Evolutionary conservation across 2,797 vertebrate genomes (phyloP).

Genomic region (Epinephelus coioides): DNA sequence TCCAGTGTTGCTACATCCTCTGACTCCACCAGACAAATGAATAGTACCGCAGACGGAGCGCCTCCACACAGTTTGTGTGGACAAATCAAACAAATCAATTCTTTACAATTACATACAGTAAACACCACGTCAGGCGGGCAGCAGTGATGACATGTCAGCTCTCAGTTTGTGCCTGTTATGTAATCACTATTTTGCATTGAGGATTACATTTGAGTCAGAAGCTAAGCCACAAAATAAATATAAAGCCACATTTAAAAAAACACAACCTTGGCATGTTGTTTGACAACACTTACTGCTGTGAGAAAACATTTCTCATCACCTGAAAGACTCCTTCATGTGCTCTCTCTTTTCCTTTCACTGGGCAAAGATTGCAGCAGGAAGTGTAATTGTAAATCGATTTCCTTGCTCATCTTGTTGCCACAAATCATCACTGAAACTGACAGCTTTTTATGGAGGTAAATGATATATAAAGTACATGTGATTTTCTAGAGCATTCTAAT

Average conservation of each 20-base stretch:
- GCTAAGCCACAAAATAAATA: conserved; percentile 11
- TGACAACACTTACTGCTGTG: not conserved
- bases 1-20: not conserved
- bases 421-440: not conserved
- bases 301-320: conserved; percentile 4
- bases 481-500: not conserved
- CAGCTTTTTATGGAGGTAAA: not conserved
- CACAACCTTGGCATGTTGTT: not conserved
- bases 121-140: conserved; percentile 3
- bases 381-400: not conserved
- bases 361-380: not conserved
- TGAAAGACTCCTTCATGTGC: not conserved
- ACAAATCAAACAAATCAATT: conserved; percentile 21
- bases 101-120: conserved; percentile 2
- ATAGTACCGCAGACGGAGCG: not conserved
- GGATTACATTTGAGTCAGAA: conserved; percentile 15
- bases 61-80: not conserved
- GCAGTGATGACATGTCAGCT: not conserved
- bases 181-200: conserved; percentile 11
- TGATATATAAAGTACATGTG: not conserved
- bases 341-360: not conserved
- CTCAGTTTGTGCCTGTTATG: conserved; percentile 3
- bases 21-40: not conserved
- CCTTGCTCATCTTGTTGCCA: not conserved
- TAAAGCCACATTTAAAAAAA: not conserved